Conservation (phyloP, 2,888 invertebrate species). For the Cheilosia vulpina region DNA sequence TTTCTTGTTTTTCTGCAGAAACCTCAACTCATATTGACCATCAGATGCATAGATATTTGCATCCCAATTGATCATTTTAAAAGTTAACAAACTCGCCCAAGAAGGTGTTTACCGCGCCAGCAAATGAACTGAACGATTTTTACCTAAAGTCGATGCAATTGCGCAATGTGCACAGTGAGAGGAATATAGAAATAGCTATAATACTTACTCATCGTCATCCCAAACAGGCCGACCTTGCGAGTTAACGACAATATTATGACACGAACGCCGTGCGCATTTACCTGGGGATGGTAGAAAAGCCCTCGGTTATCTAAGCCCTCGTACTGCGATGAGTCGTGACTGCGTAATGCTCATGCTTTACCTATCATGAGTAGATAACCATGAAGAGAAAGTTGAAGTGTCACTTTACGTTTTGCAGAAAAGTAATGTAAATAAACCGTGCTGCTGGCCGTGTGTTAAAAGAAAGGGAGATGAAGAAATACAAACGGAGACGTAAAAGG, state of each 20-base stretch:
- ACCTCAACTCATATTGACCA: neutral
- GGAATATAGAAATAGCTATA: neutral
- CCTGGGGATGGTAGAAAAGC: neutral
- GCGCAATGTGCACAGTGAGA: neutral
- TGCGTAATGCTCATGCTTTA: neutral
- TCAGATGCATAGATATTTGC: neutral
- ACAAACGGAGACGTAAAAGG: constrained; percentile 24
- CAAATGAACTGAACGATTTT: constrained; percentile 8
- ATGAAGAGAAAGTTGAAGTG: constrained; percentile 57
- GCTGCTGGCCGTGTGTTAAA: neutral
- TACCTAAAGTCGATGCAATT: constrained; percentile 4
- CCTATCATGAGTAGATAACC: neutral
- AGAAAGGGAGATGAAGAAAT: constrained; percentile 12
- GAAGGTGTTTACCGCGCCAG: neutral
- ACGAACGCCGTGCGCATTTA: constrained; percentile 1
- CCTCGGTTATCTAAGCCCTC: constrained; percentile 37
- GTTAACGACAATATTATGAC: constrained; percentile 6
- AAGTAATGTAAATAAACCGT: neutral
- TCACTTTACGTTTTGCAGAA: constrained; percentile 37
- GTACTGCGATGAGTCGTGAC: neutral
- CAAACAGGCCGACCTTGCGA: constrained; percentile 29
- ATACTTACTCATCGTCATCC: neutral
- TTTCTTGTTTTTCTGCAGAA: neutral
- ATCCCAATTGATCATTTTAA: neutral
- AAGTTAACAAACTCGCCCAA: neutral